These are phyloP conservation scores for Scaptomyza graminum DNA, from an alignment of 1,140 invertebrate genomes.

Conservation along the genomic window DNA sequence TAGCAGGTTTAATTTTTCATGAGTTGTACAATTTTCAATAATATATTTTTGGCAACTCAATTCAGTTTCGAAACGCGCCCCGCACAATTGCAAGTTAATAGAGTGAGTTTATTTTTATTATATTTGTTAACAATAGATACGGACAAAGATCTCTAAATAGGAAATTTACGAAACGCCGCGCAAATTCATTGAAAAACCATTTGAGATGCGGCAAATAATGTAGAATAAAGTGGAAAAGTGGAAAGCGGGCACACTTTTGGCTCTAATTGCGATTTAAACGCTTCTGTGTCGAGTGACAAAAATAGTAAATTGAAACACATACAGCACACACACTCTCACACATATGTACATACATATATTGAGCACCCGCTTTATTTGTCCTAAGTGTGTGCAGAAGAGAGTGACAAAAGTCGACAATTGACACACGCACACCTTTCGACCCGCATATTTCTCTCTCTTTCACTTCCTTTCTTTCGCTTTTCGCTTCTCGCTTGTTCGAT, in stretches of 20 bases:
- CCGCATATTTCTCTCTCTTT: constrained; percentile 54
- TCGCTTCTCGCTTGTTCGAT: no score
- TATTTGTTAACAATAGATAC: constrained; percentile 38
- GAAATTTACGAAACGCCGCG: constrained; percentile 6
- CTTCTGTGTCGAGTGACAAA: constrained; percentile 63
- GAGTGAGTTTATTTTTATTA: constrained; percentile 16
- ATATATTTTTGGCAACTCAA: constrained; percentile 20
- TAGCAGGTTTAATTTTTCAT: no score
- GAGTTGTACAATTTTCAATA: background rate
- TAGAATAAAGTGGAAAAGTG: constrained; percentile 48
- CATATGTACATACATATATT: background rate
- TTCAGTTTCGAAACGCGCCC: constrained; percentile 11
- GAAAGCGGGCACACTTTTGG: constrained; percentile 61
- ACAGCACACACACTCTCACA: constrained; percentile 1
- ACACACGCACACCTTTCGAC: constrained; percentile 75
- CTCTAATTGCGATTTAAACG: constrained; percentile 76
- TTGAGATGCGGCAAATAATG: constrained; percentile 45
- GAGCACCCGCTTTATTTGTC: constrained; percentile 64
- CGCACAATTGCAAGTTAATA: constrained; percentile 31
- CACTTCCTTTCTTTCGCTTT: background rate
- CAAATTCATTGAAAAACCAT: constrained; percentile 52
- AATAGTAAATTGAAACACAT: constrained; percentile 49
- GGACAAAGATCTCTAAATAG: constrained; percentile 30
- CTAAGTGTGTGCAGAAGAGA: constrained; percentile 12
- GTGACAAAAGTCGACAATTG: constrained; percentile 65